Conservation (phyloP, 2,113 vertebrate genomes). For the Petrocephalus microphthalmus region DNA sequence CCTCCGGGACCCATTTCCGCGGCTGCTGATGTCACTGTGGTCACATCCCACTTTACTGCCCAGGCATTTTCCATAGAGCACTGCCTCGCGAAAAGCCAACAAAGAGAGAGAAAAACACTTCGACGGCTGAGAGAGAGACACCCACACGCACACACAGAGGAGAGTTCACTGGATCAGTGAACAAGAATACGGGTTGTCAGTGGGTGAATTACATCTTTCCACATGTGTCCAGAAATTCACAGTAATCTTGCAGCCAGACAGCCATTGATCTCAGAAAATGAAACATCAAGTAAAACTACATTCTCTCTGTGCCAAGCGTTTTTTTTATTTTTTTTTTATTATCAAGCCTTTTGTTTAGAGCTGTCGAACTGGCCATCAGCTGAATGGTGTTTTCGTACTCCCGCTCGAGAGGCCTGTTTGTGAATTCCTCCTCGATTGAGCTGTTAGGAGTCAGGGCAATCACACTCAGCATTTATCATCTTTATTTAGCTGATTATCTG, state of each 20-base stretch:
- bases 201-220: slow-evolving; percentile 1
- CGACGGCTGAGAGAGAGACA: neutral
- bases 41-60: neutral
- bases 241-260: neutral
- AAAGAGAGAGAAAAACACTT: neutral
- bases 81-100: neutral
- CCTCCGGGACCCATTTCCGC: neutral
- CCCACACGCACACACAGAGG: neutral
- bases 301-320: neutral
- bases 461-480: neutral
- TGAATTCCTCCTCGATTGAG: neutral
- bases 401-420: neutral
- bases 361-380: neutral
- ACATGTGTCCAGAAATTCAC: neutral
- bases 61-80: neutral
- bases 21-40: neutral
- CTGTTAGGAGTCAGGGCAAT: neutral
- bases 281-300: neutral
- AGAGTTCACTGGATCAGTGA: neutral
- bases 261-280: slow-evolving; percentile 8
- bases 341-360: slow-evolving; percentile 3
- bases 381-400: neutral
- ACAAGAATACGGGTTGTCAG: neutral
- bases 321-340: neutral
- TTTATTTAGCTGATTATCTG: neutral